Conservation (phyloP, 2,113 vertebrate genomes). For the Rynchops niger region DNA sequence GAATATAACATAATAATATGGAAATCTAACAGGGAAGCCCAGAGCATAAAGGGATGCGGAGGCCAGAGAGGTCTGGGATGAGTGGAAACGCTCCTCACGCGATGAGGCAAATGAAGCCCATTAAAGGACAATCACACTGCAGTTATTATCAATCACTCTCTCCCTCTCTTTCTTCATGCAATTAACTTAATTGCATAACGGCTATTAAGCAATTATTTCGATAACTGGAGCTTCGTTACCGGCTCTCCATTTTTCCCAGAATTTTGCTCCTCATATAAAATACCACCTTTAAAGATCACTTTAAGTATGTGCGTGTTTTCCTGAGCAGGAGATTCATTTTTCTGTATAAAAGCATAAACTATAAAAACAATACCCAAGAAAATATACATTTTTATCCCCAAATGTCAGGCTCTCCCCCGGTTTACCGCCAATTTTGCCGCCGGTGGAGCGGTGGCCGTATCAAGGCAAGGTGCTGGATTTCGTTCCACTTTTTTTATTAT, state of each 20-base stretch:
- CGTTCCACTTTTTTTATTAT: constrained; percentile 87
- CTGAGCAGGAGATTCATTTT: not conserved
- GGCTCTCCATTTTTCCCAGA: not conserved
- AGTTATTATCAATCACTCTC: not conserved
- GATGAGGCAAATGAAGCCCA: not conserved
- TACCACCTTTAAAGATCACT: not conserved
- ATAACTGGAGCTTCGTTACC: not conserved
- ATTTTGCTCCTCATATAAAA: not conserved
- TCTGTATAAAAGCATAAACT: not conserved
- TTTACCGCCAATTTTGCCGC: accelerated
- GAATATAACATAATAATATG: too few relatives aligned
- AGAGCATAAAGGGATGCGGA: not conserved
- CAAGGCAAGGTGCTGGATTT: not conserved
- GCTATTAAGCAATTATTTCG: not conserved
- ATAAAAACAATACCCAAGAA: accelerated
- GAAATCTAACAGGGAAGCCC: not conserved
- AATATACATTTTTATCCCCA: accelerated
- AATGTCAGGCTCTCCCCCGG: not conserved
- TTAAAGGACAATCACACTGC: not conserved
- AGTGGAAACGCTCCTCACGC: not conserved
- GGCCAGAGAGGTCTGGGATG: not conserved
- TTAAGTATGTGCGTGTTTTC: not conserved
- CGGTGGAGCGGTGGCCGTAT: accelerated
- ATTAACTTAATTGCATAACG: not conserved
- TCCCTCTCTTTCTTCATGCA: not conserved